phyloP scores from a whole-genome alignment of 1,140 invertebrate species.

The Heliothis subflexa region DNA sequence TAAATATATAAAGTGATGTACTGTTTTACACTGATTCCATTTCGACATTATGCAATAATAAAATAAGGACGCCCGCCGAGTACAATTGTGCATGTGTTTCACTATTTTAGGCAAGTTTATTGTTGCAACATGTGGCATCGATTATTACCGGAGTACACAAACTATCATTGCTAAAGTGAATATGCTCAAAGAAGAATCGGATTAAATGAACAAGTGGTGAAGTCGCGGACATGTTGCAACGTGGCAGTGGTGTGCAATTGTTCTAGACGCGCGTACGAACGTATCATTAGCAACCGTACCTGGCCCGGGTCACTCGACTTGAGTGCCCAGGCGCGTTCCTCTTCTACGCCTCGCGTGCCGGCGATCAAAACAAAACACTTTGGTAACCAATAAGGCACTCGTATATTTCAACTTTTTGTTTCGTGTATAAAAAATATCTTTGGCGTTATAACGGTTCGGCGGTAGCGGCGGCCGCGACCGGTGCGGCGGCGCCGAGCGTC shows the following conservation, averaged over 20 bases:
- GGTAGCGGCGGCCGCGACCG: slow-evolving; percentile 35
- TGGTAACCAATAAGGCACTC: slow-evolving; percentile 84
- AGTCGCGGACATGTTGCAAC: slow-evolving; percentile 49
- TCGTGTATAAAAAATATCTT: slow-evolving; percentile 83
- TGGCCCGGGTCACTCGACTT: slow-evolving; percentile 88
- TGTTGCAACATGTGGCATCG: slow-evolving; percentile 53
- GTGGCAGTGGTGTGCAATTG: slow-evolving; percentile 57
- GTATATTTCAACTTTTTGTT: slow-evolving; percentile 80
- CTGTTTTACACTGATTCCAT: slow-evolving; percentile 56
- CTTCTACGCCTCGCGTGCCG: slow-evolving; percentile 69
- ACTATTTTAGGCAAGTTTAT: slow-evolving; percentile 25
- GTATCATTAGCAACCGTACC: slow-evolving; percentile 86
- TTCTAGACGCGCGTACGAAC: slow-evolving; percentile 68
- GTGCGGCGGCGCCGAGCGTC: slow-evolving; percentile 54
- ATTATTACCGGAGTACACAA: neutral
- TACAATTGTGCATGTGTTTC: slow-evolving; percentile 66
- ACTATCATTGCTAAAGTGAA: neutral
- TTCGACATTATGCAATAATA: slow-evolving; percentile 69
- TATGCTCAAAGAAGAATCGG: neutral
- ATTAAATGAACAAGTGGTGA: neutral
- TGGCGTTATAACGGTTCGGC: slow-evolving; percentile 71
- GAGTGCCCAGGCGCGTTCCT: slow-evolving; percentile 87
- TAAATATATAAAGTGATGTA: slow-evolving; percentile 14
- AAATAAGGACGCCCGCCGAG: slow-evolving; percentile 75
- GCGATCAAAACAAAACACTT: slow-evolving; percentile 77